Conservation (phyloP, 2,797 vertebrate species). For the Sylvia borin region DNA sequence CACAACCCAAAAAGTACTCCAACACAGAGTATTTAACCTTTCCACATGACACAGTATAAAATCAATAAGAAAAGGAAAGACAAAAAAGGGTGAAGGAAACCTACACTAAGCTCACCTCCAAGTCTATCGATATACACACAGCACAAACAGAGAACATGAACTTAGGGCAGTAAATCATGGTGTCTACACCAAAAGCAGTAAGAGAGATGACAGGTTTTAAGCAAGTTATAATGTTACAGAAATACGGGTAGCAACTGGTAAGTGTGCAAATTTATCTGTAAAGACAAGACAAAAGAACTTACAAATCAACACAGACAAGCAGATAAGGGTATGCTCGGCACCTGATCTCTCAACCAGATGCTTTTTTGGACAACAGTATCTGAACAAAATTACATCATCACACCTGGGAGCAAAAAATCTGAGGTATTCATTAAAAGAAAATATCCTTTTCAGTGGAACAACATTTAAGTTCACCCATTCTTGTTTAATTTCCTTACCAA, state of each 20-base stretch:
- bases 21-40: background rate
- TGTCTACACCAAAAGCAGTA: background rate
- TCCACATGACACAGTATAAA: background rate
- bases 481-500: background rate
- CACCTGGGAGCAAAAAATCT: background rate
- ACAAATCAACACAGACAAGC: background rate
- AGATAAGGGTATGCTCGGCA: background rate
- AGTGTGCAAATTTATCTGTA: background rate
- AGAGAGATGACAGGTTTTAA: background rate
- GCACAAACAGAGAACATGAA: background rate
- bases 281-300: background rate
- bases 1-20: background rate
- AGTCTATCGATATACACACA: background rate
- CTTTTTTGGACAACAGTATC: background rate
- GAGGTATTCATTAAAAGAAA: background rate
- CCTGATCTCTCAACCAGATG: background rate
- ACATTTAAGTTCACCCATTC: background rate
- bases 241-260: background rate
- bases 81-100: background rate
- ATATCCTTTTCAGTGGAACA: background rate
- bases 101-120: background rate
- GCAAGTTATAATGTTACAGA: background rate
- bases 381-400: background rate
- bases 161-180: background rate
- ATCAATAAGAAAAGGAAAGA: background rate